These are phyloP conservation scores for Sphecodes monilicornis DNA, from an alignment of 2,888 invertebrate genomes.

Conservation along the genomic window DNA sequence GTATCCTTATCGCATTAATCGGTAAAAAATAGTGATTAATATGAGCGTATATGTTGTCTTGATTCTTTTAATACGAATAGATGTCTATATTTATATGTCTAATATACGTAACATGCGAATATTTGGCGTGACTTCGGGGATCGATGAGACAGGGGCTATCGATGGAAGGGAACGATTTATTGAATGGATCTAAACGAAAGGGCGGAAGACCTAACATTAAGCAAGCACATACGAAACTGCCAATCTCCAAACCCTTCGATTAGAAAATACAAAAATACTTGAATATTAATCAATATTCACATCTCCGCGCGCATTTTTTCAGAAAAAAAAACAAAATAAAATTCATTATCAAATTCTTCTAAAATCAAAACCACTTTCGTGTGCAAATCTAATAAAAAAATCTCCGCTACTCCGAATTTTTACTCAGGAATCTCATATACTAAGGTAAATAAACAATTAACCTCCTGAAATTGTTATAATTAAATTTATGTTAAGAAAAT, in stretches of 20 bases:
- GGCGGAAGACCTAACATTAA: constrained; percentile 25
- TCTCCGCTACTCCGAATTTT: background rate
- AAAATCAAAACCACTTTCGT: background rate
- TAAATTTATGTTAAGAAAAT: background rate
- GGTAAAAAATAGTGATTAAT: constrained; percentile 74
- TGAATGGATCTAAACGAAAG: background rate
- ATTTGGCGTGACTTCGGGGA: constrained; percentile 75
- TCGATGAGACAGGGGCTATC: constrained; percentile 66
- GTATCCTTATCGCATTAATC: constrained; percentile 56
- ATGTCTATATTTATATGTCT: constrained; percentile 55
- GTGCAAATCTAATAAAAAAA: background rate
- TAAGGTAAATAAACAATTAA: background rate
- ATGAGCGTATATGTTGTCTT: constrained; percentile 64
- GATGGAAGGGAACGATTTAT: constrained; percentile 38
- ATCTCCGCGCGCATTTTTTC: background rate
- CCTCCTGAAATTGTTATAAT: background rate
- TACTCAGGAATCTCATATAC: background rate
- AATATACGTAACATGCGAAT: constrained; percentile 68
- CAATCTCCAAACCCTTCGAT: constrained; percentile 1
- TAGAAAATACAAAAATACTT: constrained; percentile 10
- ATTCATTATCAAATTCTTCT: background rate
- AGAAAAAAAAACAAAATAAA: background rate
- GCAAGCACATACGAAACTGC: constrained; percentile 4
- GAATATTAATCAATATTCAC: constrained; percentile 1
- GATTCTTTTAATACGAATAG: constrained; percentile 58